A percentile compares a stretch with the other conserved stretches of the same genome.
phyloP scores from a whole-genome alignment of 1,140 invertebrate species.

The Ceratoteleas bidentatus region DNA sequence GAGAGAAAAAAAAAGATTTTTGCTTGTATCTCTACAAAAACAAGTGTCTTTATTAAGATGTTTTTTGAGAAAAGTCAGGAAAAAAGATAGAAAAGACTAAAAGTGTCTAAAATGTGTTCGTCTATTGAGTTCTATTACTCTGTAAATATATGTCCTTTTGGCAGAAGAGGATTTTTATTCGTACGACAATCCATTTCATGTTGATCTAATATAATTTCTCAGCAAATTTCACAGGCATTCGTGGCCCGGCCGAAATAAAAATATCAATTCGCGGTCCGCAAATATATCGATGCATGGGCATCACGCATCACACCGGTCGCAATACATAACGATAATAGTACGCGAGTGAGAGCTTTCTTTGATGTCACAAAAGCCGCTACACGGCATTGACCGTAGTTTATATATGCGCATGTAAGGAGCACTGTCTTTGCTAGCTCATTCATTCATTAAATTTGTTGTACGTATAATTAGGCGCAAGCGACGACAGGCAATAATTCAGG shows the following conservation, averaged over 20 bases:
- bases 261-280: conserved; percentile 3
- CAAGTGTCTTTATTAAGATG: too few species aligned
- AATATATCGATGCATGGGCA: conserved; percentile 51
- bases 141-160: too few species aligned
- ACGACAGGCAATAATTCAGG: conserved; percentile 61
- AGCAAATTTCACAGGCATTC: background rate
- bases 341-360: conserved; percentile 71
- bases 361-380: conserved; percentile 79
- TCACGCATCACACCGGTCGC: conserved; percentile 49
- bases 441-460: conserved; percentile 81
- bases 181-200: too few species aligned
- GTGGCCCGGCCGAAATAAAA: conserved; percentile 10
- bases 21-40: too few species aligned
- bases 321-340: conserved; percentile 55
- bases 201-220: too few species aligned
- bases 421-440: conserved; percentile 80
- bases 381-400: conserved; percentile 81
- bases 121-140: too few species aligned
- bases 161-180: background rate
- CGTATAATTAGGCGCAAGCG: conserved; percentile 79
- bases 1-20: too few species aligned
- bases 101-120: too few species aligned
- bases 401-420: conserved; percentile 77
- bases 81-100: too few species aligned
- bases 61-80: too few species aligned